Evolutionary conservation across 1,140 invertebrate species (phyloP).

Genomic region (Trichonephila clavipes): DNA sequence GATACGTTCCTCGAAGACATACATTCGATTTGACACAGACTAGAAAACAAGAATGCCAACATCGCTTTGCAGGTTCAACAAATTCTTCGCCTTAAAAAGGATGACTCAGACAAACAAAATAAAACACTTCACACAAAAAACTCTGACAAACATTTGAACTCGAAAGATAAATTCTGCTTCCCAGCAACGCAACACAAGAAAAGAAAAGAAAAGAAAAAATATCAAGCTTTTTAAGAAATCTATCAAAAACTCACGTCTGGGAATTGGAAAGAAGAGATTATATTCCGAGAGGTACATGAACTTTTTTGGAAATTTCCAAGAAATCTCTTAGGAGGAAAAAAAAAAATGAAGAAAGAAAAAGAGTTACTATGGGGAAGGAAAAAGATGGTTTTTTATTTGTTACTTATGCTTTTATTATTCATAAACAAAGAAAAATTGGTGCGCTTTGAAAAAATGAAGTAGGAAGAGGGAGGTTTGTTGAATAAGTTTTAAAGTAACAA

Average conservation of each 20-base stretch:
- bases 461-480: too few species aligned
- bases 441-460: too few species aligned
- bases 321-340: neutral
- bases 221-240: constrained; percentile 34
- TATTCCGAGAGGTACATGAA: neutral
- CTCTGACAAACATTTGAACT: constrained; percentile 26
- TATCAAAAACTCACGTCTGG: constrained; percentile 31
- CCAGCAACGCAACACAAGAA: neutral
- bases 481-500: too few species aligned
- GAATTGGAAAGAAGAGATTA: constrained; percentile 32
- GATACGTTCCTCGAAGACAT: neutral
- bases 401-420: neutral
- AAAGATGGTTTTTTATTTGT: neutral
- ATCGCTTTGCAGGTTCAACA: constrained; percentile 20
- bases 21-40: neutral
- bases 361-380: neutral
- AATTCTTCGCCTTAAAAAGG: constrained; percentile 22
- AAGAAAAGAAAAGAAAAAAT: neutral
- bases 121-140: constrained; percentile 34
- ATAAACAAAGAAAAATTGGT: neutral
- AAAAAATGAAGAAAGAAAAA: neutral
- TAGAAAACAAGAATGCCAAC: neutral
- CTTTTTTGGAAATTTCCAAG: neutral
- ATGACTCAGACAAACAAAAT: constrained; percentile 25
- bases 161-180: constrained; percentile 46